These are phyloP conservation scores for Panurus biarmicus DNA, from an alignment of 2,113 vertebrate species.

Conservation along the genomic window DNA sequence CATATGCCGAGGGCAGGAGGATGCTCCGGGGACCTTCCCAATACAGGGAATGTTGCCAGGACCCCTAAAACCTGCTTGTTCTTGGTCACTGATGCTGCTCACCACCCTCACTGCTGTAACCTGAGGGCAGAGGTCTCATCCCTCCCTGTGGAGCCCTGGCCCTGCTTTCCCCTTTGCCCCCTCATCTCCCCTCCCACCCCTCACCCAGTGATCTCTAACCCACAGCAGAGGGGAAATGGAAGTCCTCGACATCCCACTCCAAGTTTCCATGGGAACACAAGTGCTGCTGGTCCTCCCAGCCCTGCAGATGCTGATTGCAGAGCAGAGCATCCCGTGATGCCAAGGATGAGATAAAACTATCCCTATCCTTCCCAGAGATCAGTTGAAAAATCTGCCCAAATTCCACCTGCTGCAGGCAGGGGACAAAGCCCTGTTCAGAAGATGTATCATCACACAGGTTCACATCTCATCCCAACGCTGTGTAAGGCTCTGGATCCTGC, in stretches of 20 bases:
- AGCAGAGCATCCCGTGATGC: not conserved
- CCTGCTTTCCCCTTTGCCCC: not conserved
- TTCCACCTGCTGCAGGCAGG: not conserved
- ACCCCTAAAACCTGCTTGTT: not conserved
- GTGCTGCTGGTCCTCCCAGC: slow-evolving; percentile 19
- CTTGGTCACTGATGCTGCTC: not conserved
- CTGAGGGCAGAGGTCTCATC: not conserved
- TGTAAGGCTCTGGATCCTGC: not conserved
- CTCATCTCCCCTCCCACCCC: not conserved
- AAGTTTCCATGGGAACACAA: slow-evolving; percentile 59
- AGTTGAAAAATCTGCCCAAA: not conserved
- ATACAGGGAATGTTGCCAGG: not conserved
- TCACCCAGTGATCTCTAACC: not conserved
- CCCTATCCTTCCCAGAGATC: not conserved
- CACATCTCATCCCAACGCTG: not conserved
- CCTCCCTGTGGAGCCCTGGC: not conserved
- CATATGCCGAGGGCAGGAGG: not conserved
- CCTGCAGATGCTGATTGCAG: slow-evolving; percentile 21
- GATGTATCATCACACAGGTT: not conserved
- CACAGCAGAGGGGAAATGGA: not conserved
- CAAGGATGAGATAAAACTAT: not conserved
- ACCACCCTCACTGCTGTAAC: not conserved
- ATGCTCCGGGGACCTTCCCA: not conserved
- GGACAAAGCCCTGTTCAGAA: not conserved
- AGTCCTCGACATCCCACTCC: not conserved